These are phyloP conservation scores for Agrilus biguttatus DNA, from an alignment of 2,888 invertebrate species.

Conservation along the genomic window DNA sequence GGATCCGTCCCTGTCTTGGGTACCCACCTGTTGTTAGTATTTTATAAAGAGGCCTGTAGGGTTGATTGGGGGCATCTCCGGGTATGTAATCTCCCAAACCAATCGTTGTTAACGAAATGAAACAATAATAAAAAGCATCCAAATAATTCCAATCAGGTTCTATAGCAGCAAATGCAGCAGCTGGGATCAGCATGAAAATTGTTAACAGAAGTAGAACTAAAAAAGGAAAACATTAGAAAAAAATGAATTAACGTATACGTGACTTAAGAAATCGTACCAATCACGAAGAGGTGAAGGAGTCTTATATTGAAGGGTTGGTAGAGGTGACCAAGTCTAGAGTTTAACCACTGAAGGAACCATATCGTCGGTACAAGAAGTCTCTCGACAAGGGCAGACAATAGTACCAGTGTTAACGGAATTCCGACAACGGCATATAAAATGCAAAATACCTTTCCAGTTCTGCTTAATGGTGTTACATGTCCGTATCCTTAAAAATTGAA, in stretches of 20 bases:
- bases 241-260: no score
- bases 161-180: conserved; percentile 54
- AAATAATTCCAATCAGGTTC: conserved; percentile 75
- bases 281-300: conserved; percentile 55
- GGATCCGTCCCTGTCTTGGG: no score
- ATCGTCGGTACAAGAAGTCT: conserved; percentile 62
- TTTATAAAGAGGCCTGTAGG: conserved; percentile 70
- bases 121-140: conserved; percentile 83
- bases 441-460: conserved; percentile 77
- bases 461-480: conserved; percentile 73
- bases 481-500: conserved; percentile 57
- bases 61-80: conserved; percentile 61
- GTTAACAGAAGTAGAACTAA: conserved; percentile 39
- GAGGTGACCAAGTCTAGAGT: conserved; percentile 53
- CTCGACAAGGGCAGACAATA: conserved; percentile 71
- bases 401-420: conserved; percentile 73
- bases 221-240: conserved; percentile 12
- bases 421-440: conserved; percentile 74
- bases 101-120: conserved; percentile 79
- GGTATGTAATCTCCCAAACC: conserved; percentile 84
- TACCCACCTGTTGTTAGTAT: conserved; percentile 60
- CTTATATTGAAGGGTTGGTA: conserved; percentile 64
- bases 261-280: conserved; percentile 35
- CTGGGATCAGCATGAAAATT: conserved; percentile 61
- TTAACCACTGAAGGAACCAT: conserved; percentile 52